Evolutionary conservation across 2,113 vertebrate genomes (phyloP).

Genomic region (Hemichromis elongatus): DNA sequence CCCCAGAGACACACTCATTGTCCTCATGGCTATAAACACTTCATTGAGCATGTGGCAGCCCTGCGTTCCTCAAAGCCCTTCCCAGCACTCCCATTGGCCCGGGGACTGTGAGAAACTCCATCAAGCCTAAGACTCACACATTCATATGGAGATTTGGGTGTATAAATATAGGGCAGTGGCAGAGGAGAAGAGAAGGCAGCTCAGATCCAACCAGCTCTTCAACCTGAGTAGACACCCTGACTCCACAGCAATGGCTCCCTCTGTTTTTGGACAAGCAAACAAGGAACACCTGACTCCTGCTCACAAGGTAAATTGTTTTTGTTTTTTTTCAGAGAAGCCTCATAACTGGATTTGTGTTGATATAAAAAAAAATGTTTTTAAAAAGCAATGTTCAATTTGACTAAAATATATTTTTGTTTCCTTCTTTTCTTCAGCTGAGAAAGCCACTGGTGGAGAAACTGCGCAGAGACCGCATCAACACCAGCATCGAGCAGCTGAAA

Average conservation of each 20-base stretch:
- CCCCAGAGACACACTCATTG: conserved; percentile 69
- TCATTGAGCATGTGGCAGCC: conserved; percentile 75
- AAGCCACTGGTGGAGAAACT: conserved; percentile 76
- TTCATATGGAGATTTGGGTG: conserved; percentile 69
- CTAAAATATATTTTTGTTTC: neutral
- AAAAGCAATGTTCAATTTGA: neutral
- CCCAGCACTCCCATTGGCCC: conserved; percentile 67
- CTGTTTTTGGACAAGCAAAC: conserved; percentile 50
- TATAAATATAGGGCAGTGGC: conserved; percentile 66
- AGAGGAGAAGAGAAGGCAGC: conserved; percentile 43
- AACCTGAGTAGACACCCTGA: conserved; percentile 25
- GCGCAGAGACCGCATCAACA: conserved; percentile 74
- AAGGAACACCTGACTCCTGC: conserved; percentile 62
- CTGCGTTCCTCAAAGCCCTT: conserved; percentile 67
- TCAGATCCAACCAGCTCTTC: conserved; percentile 60
- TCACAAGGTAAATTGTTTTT: conserved; percentile 76
- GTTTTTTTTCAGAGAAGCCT: neutral
- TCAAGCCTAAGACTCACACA: conserved; percentile 70
- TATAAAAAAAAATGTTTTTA: neutral
- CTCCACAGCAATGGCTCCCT: conserved; percentile 68
- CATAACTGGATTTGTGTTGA: neutral
- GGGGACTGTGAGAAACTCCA: conserved; percentile 72
- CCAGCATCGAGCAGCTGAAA: conserved; percentile 75
- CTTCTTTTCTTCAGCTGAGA: conserved; percentile 57
- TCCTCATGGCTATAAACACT: conserved; percentile 70